phyloP scores from a whole-genome alignment of 2,797 vertebrate genomes.

The Bovichtus variegatus region DNA sequence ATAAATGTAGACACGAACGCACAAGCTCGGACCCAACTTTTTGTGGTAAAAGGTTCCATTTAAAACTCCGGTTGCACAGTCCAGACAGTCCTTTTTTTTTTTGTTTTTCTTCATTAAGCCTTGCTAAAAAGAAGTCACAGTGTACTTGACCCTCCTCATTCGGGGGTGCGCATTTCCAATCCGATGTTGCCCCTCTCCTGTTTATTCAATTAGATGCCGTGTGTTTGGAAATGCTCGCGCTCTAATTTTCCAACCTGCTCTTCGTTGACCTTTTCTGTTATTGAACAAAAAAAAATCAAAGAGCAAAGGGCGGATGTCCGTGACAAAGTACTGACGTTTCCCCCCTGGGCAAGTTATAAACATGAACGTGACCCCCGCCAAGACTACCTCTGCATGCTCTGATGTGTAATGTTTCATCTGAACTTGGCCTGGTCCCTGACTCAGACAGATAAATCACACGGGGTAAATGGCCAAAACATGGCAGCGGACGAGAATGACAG shows the following conservation, averaged over 20 bases:
- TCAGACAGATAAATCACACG: conserved; percentile 58
- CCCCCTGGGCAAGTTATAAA: conserved; percentile 42
- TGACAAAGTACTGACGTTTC: conserved; percentile 34
- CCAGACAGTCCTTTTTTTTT: conserved; percentile 26
- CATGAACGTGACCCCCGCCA: conserved; percentile 45
- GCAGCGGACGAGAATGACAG: conserved; percentile 40
- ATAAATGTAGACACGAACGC: neutral
- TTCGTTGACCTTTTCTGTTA: conserved; percentile 34
- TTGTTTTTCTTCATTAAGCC: conserved; percentile 47
- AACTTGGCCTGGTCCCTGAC: conserved; percentile 41
- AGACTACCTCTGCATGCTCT: conserved; percentile 29
- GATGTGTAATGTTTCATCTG: conserved; percentile 46
- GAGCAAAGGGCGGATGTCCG: conserved; percentile 24
- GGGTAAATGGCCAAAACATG: conserved; percentile 56
- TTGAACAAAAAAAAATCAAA: conserved; percentile 31
- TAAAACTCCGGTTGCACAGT: neutral
- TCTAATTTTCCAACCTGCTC: conserved; percentile 19
- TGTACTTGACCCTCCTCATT: conserved; percentile 34
- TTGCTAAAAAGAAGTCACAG: conserved; percentile 19
- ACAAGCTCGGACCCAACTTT: conserved; percentile 10
- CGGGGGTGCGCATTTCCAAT: conserved; percentile 17
- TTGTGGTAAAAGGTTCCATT: neutral
- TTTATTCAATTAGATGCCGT: conserved; percentile 31
- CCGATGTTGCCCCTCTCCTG: conserved; percentile 18
- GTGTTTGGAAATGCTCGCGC: neutral